Percentiles rank a stretch among this genome's conserved stretches.
phyloP scores from a whole-genome alignment of 2,113 vertebrate genomes.

The Patagioenas fasciata region DNA sequence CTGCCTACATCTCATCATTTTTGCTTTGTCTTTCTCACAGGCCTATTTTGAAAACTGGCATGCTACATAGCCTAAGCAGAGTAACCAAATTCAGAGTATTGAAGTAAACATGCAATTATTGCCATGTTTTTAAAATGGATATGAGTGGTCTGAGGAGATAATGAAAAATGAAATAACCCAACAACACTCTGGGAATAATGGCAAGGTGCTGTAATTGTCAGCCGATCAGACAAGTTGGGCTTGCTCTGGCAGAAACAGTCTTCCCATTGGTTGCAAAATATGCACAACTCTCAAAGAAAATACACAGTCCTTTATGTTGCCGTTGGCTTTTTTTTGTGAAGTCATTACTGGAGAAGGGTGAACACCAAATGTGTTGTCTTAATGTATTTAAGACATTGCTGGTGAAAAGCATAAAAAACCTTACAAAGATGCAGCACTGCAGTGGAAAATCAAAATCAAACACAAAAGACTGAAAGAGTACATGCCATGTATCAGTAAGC shows the following conservation, averaged over 20 bases:
- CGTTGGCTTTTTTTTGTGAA: conserved; percentile 60
- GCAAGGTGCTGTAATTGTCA: conserved; percentile 51
- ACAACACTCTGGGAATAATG: conserved; percentile 19
- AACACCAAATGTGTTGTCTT: conserved; percentile 76
- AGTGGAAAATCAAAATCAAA: conserved; percentile 79
- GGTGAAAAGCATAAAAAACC: conserved; percentile 77
- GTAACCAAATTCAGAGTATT: conserved; percentile 51
- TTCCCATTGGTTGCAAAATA: conserved; percentile 59
- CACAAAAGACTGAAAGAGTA: conserved; percentile 76
- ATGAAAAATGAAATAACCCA: conserved; percentile 36
- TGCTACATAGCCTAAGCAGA: conserved; percentile 55
- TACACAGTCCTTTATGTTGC: conserved; percentile 60
- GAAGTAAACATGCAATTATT: conserved; percentile 71
- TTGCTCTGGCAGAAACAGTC: conserved; percentile 47
- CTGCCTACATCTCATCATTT: conserved; percentile 10
- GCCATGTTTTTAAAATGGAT: conserved; percentile 50
- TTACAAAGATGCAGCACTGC: conserved; percentile 68
- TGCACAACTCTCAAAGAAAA: conserved; percentile 60
- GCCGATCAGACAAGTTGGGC: conserved; percentile 28
- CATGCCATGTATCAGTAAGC: conserved; percentile 81
- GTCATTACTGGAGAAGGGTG: conserved; percentile 67
- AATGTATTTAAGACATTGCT: conserved; percentile 77
- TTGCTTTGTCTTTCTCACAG: conserved; percentile 38
- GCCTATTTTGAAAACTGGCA: conserved; percentile 62
- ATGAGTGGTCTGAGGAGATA: conserved; percentile 43